Conservation (phyloP, 2,113 vertebrate genomes). For the Bos javanicus region DNA sequence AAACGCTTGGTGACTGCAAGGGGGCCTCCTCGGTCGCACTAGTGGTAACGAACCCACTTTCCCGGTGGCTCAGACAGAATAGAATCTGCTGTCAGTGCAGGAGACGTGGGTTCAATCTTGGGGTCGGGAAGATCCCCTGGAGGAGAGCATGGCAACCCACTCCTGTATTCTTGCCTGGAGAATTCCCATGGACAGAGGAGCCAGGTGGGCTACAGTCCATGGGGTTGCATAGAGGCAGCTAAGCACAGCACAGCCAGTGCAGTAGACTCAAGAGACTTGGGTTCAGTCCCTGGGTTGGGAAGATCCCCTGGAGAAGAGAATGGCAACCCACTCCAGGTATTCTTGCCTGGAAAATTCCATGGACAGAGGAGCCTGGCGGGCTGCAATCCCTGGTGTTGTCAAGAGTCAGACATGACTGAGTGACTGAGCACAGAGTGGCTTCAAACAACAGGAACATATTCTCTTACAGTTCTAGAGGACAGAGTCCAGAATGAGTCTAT, state of each 20-base stretch:
- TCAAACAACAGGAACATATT: neutral
- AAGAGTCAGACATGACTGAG: neutral
- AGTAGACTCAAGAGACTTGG: too few species aligned
- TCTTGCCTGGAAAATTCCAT: neutral
- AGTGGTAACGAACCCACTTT: neutral
- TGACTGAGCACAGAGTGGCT: neutral
- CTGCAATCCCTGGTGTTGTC: neutral
- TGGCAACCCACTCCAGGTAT: neutral
- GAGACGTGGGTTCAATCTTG: neutral
- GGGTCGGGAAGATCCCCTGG: neutral
- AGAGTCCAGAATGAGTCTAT: accelerated
- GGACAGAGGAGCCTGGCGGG: neutral
- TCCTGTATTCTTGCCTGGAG: neutral
- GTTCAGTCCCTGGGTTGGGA: too few species aligned
- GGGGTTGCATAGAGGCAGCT: neutral
- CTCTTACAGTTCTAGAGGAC: neutral
- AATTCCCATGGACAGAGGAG: neutral
- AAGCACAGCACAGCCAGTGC: neutral
- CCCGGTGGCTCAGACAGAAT: neutral
- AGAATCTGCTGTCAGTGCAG: neutral
- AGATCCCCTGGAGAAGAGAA: too few species aligned
- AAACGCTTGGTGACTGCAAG: neutral
- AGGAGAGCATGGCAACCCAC: neutral
- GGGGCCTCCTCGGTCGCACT: neutral
- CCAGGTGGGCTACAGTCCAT: neutral